Percentiles rank a stretch among this genome's conserved stretches.
Evolutionary conservation across 2,797 vertebrate genomes (phyloP).

Genomic region (Pseudochirops cupreus): DNA sequence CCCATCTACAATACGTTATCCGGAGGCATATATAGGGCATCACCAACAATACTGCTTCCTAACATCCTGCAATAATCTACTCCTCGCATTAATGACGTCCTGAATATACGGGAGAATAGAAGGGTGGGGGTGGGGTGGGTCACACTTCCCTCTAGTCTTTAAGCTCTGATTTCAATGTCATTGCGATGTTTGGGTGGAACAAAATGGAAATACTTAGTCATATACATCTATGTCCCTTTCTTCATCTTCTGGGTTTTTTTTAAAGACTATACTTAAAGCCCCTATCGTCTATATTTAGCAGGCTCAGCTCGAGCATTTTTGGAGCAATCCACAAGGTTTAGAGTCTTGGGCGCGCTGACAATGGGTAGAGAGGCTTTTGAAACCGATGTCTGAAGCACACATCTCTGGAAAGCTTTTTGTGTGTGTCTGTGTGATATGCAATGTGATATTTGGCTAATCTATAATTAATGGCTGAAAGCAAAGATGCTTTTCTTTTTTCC

Average conservation of each 20-base stretch:
- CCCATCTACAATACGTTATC: constrained; percentile 42
- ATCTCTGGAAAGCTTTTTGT: constrained; percentile 59
- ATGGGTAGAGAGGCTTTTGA: constrained; percentile 72
- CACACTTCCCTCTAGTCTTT: constrained; percentile 65
- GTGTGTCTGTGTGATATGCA: constrained; percentile 61
- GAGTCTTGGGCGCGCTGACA: constrained; percentile 72
- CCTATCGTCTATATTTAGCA: constrained; percentile 71
- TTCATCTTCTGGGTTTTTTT: not conserved
- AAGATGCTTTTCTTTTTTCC: constrained; percentile 77
- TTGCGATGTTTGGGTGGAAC: constrained; percentile 70
- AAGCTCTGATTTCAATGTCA: constrained; percentile 77
- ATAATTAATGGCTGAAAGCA: constrained; percentile 86
- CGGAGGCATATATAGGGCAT: constrained; percentile 78
- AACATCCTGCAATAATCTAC: constrained; percentile 69
- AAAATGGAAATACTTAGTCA: constrained; percentile 76
- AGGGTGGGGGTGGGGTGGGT: constrained; percentile 70
- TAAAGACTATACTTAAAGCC: constrained; percentile 37
- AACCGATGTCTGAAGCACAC: constrained; percentile 73
- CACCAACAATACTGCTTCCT: constrained; percentile 70
- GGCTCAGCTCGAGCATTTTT: constrained; percentile 49
- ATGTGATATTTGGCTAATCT: constrained; percentile 78
- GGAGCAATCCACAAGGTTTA: constrained; percentile 60
- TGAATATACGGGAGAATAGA: constrained; percentile 57
- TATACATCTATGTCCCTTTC: constrained; percentile 52
- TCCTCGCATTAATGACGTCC: constrained; percentile 81